Evolutionary conservation across 1,140 invertebrate species (phyloP).

Genomic region (Hestina assimilis): DNA sequence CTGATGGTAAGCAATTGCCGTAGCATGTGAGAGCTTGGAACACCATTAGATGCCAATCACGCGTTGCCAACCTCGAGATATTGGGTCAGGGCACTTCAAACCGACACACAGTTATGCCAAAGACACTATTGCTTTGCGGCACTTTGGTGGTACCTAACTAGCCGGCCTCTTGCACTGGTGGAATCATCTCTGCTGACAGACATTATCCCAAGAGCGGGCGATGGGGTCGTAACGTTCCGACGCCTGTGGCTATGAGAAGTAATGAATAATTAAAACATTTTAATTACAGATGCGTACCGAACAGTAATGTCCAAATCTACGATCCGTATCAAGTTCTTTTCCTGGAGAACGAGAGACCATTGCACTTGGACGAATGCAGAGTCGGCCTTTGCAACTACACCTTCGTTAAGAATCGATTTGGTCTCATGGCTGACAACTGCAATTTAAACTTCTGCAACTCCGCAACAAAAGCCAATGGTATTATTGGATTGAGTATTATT

Average conservation of each 20-base stretch:
- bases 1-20: too few species aligned
- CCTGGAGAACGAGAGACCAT: conserved; percentile 80
- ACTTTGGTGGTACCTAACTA: too few species aligned
- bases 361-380: conserved; percentile 79
- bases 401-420: conserved; percentile 53
- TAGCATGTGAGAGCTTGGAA: too few species aligned
- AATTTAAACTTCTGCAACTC: conserved; percentile 62
- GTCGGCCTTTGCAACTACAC: conserved; percentile 82
- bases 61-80: too few species aligned
- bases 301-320: conserved; percentile 61
- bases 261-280: not conserved
- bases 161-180: too few species aligned
- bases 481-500: conserved; percentile 28
- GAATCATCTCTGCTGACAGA: too few species aligned
- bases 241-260: not conserved
- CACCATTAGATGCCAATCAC: too few species aligned
- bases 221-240: too few species aligned
- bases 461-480: conserved; percentile 34
- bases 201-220: too few species aligned
- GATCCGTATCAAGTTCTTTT: conserved; percentile 81
- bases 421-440: conserved; percentile 52
- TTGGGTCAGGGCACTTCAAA: not conserved
- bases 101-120: too few species aligned
- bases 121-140: too few species aligned
- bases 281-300: conserved; percentile 72